A percentile compares a stretch with the other conserved stretches of the same genome.
phyloP scores from a whole-genome alignment of 2,113 vertebrate species.

The Hippoglossus stenolepis region DNA sequence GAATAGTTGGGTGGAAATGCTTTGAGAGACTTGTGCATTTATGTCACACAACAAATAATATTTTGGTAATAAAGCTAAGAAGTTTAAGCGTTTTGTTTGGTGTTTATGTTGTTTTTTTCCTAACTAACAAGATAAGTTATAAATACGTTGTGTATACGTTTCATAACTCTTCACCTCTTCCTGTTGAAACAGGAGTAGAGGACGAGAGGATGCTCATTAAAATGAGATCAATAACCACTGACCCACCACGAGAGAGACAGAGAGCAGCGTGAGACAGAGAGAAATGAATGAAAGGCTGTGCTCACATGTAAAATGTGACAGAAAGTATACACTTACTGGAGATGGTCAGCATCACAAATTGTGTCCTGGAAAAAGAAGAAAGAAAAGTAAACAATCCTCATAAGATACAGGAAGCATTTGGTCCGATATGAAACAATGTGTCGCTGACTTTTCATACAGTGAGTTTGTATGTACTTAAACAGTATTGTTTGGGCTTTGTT shows the following conservation, averaged over 20 bases:
- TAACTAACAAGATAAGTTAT: neutral
- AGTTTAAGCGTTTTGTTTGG: too few relatives aligned
- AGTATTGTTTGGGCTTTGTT: neutral
- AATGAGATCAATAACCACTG: constrained; percentile 49
- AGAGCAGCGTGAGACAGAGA: constrained; percentile 4
- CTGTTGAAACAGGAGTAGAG: constrained; percentile 9
- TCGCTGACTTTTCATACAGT: neutral
- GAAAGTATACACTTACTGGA: constrained; percentile 74
- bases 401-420: neutral
- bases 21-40: too few relatives aligned
- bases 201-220: constrained; percentile 28
- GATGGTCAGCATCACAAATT: constrained; percentile 55
- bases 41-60: too few relatives aligned
- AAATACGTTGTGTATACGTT: neutral
- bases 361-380: constrained; percentile 64
- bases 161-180: constrained; percentile 12
- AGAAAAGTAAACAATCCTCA: neutral
- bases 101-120: too few relatives aligned
- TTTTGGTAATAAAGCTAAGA: too few relatives aligned
- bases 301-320: neutral
- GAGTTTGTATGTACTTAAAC: neutral
- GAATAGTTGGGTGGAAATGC: too few relatives aligned
- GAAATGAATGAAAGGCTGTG: neutral
- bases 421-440: neutral
- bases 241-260: constrained; percentile 9